Conservation (phyloP, 2,113 vertebrate species). For the Archilochus colubris region DNA sequence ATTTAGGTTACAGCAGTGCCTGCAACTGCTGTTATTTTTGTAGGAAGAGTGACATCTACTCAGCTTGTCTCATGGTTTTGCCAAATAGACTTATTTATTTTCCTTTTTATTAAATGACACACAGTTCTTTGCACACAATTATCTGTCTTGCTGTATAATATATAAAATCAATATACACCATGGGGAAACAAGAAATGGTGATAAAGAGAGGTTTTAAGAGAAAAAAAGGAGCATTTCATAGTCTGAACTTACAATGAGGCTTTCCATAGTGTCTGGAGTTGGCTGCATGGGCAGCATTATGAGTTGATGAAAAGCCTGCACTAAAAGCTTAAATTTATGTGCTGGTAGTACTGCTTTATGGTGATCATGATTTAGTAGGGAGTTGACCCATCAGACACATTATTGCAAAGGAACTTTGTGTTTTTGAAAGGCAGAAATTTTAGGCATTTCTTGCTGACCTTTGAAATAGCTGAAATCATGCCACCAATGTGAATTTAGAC, state of each 20-base stretch:
- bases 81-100: slow-evolving; percentile 27
- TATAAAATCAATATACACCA: slow-evolving; percentile 51
- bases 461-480: neutral
- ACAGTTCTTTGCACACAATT: neutral
- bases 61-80: neutral
- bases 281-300: slow-evolving; percentile 1
- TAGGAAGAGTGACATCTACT: neutral
- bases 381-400: slow-evolving; percentile 12
- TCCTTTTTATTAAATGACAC: neutral
- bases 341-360: slow-evolving; percentile 8
- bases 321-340: slow-evolving; percentile 61
- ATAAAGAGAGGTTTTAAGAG: slow-evolving; percentile 32
- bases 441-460: neutral
- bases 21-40: neutral
- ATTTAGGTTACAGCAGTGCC: neutral
- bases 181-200: slow-evolving; percentile 44
- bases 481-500: neutral
- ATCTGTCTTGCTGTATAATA: slow-evolving; percentile 8
- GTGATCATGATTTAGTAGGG: slow-evolving; percentile 25
- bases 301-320: slow-evolving; percentile 36
- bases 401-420: neutral
- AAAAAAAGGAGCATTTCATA: slow-evolving; percentile 36
- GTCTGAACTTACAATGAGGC: slow-evolving; percentile 20
- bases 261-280: neutral
- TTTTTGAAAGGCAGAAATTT: neutral